Percentiles rank a stretch among this genome's conserved stretches.
phyloP scores from a whole-genome alignment of 2,888 invertebrate genomes.

The Arenicola marina region DNA sequence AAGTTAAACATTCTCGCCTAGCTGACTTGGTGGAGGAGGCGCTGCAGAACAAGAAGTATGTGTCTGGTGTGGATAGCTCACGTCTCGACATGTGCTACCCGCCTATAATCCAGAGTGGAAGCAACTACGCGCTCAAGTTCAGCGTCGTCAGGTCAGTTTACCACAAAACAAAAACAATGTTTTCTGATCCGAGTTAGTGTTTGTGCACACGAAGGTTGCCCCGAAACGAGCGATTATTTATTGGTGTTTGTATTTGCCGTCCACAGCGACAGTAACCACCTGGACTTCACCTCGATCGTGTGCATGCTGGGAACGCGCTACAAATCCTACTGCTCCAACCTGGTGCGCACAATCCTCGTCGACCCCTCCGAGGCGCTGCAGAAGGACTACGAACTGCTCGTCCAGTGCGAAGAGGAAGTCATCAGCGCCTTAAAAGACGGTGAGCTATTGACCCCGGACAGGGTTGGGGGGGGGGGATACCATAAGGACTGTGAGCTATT shows the following conservation, averaged over 20 bases:
- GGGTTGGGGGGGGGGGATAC: too few relatives aligned
- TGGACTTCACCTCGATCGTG: conserved; percentile 95
- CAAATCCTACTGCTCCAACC: conserved; percentile 97
- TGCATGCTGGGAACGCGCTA: conserved; percentile 94
- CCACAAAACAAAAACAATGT: too few relatives aligned
- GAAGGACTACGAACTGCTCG: conserved; percentile 87
- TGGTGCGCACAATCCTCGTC: conserved; percentile 93
- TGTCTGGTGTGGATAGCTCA: conserved; percentile 83
- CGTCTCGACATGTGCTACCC: conserved; percentile 98
- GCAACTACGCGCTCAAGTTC: conserved; percentile 96
- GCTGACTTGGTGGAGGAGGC: conserved; percentile 94
- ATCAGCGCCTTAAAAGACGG: conserved; percentile 78
- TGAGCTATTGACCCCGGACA: conserved; percentile 29
- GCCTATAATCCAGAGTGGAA: conserved; percentile 98
- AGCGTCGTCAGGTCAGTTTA: conserved; percentile 73
- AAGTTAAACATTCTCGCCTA: conserved; percentile 93
- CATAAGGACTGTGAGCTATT: too few relatives aligned
- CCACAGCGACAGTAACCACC: conserved; percentile 86
- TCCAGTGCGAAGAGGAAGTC: conserved; percentile 88
- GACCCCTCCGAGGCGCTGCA: conserved; percentile 78
- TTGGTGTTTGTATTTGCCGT: too few relatives aligned
- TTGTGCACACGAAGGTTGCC: too few relatives aligned
- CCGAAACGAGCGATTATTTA: too few relatives aligned
- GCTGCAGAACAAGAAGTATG: conserved; percentile 93
- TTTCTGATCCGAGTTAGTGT: too few relatives aligned